A percentile compares a stretch with the other conserved stretches of the same genome.
Evolutionary conservation across 2,797 vertebrate genomes (phyloP).

Genomic region (Chloroceryle inda): DNA sequence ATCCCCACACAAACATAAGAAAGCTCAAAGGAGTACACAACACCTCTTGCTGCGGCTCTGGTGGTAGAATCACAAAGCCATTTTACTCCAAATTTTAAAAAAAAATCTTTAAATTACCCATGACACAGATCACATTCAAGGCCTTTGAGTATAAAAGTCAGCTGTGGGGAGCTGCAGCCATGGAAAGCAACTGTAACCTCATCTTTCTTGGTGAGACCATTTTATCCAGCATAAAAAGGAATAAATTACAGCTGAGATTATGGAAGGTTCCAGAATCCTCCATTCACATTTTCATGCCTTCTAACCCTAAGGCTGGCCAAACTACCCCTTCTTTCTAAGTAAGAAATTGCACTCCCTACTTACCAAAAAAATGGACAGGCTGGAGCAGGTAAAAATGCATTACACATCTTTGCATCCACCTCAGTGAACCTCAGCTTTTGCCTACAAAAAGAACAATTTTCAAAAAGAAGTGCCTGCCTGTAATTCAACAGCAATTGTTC

Average conservation of each 20-base stretch:
- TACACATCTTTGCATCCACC: background rate
- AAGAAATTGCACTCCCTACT: background rate
- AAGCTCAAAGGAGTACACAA: background rate
- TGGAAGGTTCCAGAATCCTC: background rate
- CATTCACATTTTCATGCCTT: background rate
- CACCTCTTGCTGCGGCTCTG: background rate
- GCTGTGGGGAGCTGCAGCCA: background rate
- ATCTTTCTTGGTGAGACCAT: background rate
- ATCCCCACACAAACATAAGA: background rate
- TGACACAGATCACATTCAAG: background rate
- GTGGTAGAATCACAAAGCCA: background rate
- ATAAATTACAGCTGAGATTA: background rate
- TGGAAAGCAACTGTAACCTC: background rate
- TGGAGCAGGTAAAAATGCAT: background rate
- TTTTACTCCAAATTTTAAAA: background rate
- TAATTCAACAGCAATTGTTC: constrained; percentile 25
- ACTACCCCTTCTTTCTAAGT: background rate
- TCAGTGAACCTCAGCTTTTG: background rate
- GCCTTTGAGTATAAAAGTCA: background rate
- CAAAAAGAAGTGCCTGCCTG: background rate
- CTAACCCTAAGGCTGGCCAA: background rate
- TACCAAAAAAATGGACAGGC: background rate
- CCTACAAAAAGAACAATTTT: constrained; percentile 37
- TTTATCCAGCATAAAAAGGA: background rate
- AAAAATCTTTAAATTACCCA: background rate